Evolutionary conservation across 1,140 invertebrate genomes (phyloP), one percentile per base, ranked within the genome.

Genomic region (Trachelipus rathkii): DNA sequence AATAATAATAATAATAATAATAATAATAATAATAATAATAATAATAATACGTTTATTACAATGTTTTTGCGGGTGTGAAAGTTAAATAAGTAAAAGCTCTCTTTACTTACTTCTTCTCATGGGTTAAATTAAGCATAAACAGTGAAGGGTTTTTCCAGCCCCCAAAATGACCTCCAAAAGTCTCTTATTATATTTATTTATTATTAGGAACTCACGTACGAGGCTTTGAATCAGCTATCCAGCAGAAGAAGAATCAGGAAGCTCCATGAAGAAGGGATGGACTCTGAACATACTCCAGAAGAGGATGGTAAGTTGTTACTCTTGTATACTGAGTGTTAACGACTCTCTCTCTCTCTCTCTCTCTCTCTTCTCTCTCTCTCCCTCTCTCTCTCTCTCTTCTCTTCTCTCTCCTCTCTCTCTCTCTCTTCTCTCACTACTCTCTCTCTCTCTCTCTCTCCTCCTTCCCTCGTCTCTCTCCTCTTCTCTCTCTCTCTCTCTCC

Each of bases 181-280:
- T 1, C 33, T 33, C 33, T n/a, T n/a, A n/a, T n/a, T n/a, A 33
- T 33, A 33, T 66, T n/a, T 66, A 19, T n/a, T 44, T 71, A 10
- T 19, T 19, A 10, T 46, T 8, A 46, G 46, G 75, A 74, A 13
- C 21, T 21, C 23, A 33, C 46, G 21, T 44, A 53, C 11, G 72
- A 75, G 33, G 24, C 66, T 11, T 78, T 73, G 72, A 75, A 46
- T 24, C 73, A 75, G 75, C 33, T 44, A 60, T 69, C 75, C n/a
- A 79, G 72, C 60, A 69, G 77, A 69, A 75, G 46, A 44, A 60
- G 45, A 44, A 71, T 75, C n/a, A 45, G 72, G 13, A 68, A 76
- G n/a, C 53, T 78, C 23, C 72, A 72, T 21, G 70, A 44, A 23
- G 71, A 70, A 73, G 82, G 71, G 24, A 75, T 78, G 81, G 77